Conservation (phyloP, 1,140 invertebrate species). For the Hylyphantes graminicola region DNA sequence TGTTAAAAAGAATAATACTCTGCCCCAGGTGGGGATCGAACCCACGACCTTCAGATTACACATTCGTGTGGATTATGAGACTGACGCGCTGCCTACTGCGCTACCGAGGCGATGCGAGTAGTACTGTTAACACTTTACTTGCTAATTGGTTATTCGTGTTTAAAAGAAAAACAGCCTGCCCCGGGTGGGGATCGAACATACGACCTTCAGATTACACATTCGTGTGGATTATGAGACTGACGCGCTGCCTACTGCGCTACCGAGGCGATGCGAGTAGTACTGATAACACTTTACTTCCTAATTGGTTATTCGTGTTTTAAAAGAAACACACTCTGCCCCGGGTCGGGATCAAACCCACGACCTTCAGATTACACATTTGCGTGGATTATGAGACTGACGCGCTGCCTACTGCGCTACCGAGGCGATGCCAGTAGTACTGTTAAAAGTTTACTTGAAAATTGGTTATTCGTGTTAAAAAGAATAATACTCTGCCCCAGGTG, state of each 20-base stretch:
- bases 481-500: conserved; percentile 88
- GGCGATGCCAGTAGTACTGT: too few species aligned
- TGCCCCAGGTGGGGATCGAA: conserved; percentile 95
- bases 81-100: conserved; percentile 60
- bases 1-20: too few species aligned
- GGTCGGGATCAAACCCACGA: conserved; percentile 96
- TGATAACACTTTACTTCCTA: too few species aligned
- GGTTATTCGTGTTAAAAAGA: too few species aligned
- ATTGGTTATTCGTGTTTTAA: too few species aligned
- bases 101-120: conserved; percentile 41
- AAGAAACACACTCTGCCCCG: too few species aligned
- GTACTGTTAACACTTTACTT: too few species aligned
- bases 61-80: conserved; percentile 44
- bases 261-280: conserved; percentile 29
- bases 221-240: conserved; percentile 55
- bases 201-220: conserved; percentile 88
- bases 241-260: conserved; percentile 60
- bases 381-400: conserved; percentile 59
- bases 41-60: conserved; percentile 94
- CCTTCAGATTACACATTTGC: conserved; percentile 82
- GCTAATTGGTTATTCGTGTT: too few species aligned
- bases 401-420: conserved; percentile 60
- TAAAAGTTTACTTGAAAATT: too few species aligned
- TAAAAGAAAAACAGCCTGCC: too few species aligned
- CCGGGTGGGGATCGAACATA: conserved; percentile 95